Percentiles rank a stretch among this genome's conserved stretches.
Evolutionary conservation across 2,797 vertebrate species (phyloP).

Genomic region (Odontamblyopus rebecca): DNA sequence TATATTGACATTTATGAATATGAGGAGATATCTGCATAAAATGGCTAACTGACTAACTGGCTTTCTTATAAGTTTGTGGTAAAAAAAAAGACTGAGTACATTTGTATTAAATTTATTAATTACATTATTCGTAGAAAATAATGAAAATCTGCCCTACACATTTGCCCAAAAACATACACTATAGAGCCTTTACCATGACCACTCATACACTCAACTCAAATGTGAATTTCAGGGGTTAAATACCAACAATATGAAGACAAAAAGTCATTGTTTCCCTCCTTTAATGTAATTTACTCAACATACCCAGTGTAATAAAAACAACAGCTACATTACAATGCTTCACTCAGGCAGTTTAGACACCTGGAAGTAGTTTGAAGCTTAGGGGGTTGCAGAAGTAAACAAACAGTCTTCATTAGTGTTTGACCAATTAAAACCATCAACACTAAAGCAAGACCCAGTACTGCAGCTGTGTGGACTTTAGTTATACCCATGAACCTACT

Average conservation of each 20-base stretch:
- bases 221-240: constrained; percentile 11
- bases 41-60: no score
- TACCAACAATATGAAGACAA: constrained; percentile 7
- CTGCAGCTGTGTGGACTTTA: constrained; percentile 56
- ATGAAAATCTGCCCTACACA: no score
- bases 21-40: no score
- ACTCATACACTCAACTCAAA: constrained; percentile 19
- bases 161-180: no score
- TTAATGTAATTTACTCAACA: not conserved
- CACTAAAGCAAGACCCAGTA: constrained; percentile 26
- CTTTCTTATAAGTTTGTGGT: no score
- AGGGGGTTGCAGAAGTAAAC: not conserved
- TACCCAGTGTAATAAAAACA: not conserved
- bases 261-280: not conserved
- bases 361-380: constrained; percentile 7
- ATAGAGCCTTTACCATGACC: not conserved
- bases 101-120: no score
- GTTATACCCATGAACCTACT: not conserved
- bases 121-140: no score
- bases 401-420: constrained; percentile 21
- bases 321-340: not conserved
- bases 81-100: no score
- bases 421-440: constrained; percentile 25
- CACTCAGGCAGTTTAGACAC: not conserved
- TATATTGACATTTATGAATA: no score